These are phyloP conservation scores for Lasiommata megera DNA, from an alignment of 2,888 invertebrate genomes.

Conservation along the genomic window DNA sequence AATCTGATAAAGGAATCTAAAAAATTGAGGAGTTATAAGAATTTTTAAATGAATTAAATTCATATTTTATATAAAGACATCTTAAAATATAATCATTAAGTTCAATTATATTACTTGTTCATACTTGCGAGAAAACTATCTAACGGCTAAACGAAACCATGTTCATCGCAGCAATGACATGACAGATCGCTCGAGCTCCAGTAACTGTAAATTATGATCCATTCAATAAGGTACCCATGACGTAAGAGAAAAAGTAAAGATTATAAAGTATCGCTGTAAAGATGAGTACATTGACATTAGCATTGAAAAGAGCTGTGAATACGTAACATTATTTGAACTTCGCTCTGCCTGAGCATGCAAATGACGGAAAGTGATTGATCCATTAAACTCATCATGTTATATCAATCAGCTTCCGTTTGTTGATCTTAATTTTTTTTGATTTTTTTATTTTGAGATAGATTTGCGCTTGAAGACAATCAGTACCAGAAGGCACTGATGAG, in stretches of 20 bases:
- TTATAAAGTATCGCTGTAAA: neutral
- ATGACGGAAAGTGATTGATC: neutral
- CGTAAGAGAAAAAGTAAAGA: slow-evolving; percentile 24
- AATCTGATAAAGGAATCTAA: too few species aligned
- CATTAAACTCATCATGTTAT: too few species aligned
- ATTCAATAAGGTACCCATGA: slow-evolving; percentile 27
- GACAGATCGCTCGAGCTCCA: slow-evolving; percentile 17
- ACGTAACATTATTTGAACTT: slow-evolving; percentile 11
- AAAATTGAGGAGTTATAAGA: too few species aligned
- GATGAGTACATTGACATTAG: slow-evolving; percentile 38
- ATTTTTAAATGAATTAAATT: too few species aligned
- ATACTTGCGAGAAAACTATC: neutral
- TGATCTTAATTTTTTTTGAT: too few species aligned
- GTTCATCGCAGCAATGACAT: slow-evolving; percentile 14
- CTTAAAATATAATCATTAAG: too few species aligned
- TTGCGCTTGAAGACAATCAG: too few species aligned
- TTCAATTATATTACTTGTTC: too few species aligned
- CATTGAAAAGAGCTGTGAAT: slow-evolving; percentile 49
- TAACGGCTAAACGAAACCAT: slow-evolving; percentile 5
- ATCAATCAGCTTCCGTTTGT: too few species aligned
- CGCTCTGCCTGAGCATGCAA: neutral
- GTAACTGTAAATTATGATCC: slow-evolving; percentile 23
- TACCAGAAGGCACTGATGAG: too few species aligned
- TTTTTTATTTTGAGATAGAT: too few species aligned
- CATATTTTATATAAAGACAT: too few species aligned